Evolutionary conservation across 2,113 vertebrate genomes (phyloP).

Genomic region (Eulacestoma nigropectus): DNA sequence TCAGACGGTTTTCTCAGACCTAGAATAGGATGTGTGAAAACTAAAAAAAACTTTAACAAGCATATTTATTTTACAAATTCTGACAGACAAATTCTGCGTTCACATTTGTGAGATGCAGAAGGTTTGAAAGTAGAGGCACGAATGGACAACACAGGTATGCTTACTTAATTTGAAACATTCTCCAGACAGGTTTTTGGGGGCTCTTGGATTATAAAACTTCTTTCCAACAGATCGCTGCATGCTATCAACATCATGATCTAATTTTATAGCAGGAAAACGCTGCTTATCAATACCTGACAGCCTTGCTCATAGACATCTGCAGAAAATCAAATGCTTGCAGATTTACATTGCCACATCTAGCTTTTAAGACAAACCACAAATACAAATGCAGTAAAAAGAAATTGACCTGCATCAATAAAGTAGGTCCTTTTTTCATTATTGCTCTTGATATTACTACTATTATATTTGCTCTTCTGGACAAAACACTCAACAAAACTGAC

Average conservation of each 20-base stretch:
- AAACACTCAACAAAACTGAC: background rate
- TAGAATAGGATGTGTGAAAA: background rate
- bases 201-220: background rate
- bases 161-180: background rate
- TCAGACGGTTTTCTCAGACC: background rate
- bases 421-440: background rate
- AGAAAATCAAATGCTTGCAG: background rate
- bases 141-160: background rate
- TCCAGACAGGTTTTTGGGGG: background rate
- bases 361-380: background rate
- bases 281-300: background rate
- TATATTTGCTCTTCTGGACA: background rate
- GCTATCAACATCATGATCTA: background rate
- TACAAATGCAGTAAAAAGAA: background rate
- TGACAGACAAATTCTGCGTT: background rate
- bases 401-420: background rate
- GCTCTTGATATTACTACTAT: background rate
- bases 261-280: background rate
- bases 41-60: background rate
- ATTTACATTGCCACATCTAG: background rate
- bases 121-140: background rate
- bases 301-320: background rate
- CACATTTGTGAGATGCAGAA: background rate
- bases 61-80: background rate
- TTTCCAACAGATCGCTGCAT: background rate